A percentile compares a stretch with the other conserved stretches of the same genome.
Conservation (phyloP, 2,113 vertebrate species). For the Eolophus roseicapilla region DNA sequence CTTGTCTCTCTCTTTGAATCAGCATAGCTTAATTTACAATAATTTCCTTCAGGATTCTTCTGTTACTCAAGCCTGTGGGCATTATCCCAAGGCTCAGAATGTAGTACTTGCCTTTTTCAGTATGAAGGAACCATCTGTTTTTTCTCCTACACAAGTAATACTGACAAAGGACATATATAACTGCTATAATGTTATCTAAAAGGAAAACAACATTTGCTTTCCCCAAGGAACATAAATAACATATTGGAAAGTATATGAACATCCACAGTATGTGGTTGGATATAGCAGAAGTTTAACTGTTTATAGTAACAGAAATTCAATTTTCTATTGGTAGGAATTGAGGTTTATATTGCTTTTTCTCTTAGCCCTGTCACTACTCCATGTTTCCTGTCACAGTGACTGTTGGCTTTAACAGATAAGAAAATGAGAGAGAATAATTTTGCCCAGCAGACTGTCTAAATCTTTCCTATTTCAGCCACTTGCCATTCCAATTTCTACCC, state of each 20-base stretch:
- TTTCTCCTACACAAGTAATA: conserved; percentile 64
- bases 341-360: not conserved
- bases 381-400: not conserved
- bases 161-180: conserved; percentile 58
- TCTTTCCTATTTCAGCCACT: not conserved
- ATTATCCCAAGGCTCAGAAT: conserved; percentile 10
- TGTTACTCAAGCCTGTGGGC: not conserved
- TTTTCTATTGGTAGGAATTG: not conserved
- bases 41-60: not conserved
- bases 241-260: conserved; percentile 64
- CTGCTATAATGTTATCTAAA: conserved; percentile 9
- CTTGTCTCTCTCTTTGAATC: not conserved
- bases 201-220: conserved; percentile 61
- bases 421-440: not conserved
- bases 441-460: not conserved
- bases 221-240: conserved; percentile 54
- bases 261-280: not conserved
- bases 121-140: conserved; percentile 52
- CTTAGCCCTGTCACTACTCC: not conserved
- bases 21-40: not conserved
- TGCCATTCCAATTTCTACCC: not conserved
- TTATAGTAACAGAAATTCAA: not conserved
- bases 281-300: not conserved
- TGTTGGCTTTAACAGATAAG: not conserved
- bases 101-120: conserved; percentile 56